Conservation (phyloP, 2,888 invertebrate genomes). For the Lepidonotus clava region DNA sequence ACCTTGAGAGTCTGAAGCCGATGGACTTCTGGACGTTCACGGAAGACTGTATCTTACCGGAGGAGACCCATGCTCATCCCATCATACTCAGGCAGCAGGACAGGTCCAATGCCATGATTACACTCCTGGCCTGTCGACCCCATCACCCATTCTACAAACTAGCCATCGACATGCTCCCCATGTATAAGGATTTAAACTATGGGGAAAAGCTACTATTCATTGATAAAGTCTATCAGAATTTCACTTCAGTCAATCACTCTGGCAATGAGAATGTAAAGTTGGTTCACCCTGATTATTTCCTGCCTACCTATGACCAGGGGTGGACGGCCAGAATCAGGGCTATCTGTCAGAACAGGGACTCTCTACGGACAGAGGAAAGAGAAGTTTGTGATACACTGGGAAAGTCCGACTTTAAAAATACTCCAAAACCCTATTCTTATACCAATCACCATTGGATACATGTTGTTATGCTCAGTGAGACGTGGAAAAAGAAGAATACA, state of each 20-base stretch:
- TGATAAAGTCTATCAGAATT: conserved; percentile 41
- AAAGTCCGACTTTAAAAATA: conserved; percentile 44
- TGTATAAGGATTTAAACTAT: background rate
- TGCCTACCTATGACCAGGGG: conserved; percentile 64
- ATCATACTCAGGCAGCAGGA: conserved; percentile 59
- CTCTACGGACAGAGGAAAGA: conserved; percentile 35
- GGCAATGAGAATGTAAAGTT: conserved; percentile 48
- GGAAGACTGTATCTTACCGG: conserved; percentile 62
- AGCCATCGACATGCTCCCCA: conserved; percentile 59
- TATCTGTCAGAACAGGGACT: conserved; percentile 55
- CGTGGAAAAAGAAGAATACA: conserved; percentile 61
- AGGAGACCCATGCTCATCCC: conserved; percentile 64
- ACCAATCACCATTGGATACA: conserved; percentile 66
- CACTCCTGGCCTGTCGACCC: conserved; percentile 62
- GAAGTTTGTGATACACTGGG: conserved; percentile 27
- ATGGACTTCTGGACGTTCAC: conserved; percentile 60
- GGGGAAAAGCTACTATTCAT: conserved; percentile 15
- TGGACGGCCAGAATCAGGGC: conserved; percentile 58
- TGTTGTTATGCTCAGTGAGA: conserved; percentile 58
- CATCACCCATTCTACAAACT: conserved; percentile 62
- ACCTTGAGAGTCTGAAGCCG: conserved; percentile 61
- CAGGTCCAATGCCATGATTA: conserved; percentile 60
- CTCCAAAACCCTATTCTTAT: conserved; percentile 56
- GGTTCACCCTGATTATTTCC: conserved; percentile 63
- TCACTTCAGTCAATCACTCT: background rate